Evolutionary conservation across 2,797 vertebrate genomes (phyloP).

Genomic region (Vultur gryphus): DNA sequence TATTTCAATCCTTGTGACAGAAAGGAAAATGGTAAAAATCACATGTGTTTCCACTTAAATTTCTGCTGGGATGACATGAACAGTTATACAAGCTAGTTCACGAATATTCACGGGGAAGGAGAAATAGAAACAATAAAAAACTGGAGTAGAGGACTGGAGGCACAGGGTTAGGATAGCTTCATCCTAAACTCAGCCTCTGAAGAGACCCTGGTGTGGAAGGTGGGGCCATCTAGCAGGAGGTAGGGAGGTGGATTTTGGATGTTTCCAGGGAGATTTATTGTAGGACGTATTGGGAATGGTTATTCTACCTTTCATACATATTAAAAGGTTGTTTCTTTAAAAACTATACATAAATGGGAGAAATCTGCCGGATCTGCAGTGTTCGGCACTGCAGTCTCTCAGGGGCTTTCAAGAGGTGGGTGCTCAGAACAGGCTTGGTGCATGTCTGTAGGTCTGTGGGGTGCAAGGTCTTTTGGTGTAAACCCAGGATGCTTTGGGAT

Average conservation of each 20-base stretch:
- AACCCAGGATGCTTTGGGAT: not conserved
- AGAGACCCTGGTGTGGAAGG: not conserved
- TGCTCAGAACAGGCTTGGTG: not conserved
- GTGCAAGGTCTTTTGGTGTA: not conserved
- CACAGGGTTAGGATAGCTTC: not conserved
- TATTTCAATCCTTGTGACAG: slow-evolving; percentile 13
- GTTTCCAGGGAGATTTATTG: not conserved
- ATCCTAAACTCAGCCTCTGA: not conserved
- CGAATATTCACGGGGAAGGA: not conserved
- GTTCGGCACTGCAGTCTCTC: not conserved
- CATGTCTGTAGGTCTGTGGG: not conserved
- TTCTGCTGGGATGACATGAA: slow-evolving; percentile 4
- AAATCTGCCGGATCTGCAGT: not conserved
- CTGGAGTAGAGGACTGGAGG: not conserved
- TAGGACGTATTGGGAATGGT: not conserved
- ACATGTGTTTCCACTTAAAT: slow-evolving; percentile 22
- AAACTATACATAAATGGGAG: not conserved
- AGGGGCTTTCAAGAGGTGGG: not conserved
- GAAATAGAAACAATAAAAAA: not conserved
- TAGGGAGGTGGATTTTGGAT: not conserved
- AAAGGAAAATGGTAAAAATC: slow-evolving; percentile 13
- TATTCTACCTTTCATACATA: not conserved
- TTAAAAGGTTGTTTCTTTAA: not conserved
- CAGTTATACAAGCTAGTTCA: not conserved
- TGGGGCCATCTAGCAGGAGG: not conserved